These are phyloP conservation scores for Plagodis dolabraria DNA, from an alignment of 2,888 invertebrate species.

Conservation along the genomic window DNA sequence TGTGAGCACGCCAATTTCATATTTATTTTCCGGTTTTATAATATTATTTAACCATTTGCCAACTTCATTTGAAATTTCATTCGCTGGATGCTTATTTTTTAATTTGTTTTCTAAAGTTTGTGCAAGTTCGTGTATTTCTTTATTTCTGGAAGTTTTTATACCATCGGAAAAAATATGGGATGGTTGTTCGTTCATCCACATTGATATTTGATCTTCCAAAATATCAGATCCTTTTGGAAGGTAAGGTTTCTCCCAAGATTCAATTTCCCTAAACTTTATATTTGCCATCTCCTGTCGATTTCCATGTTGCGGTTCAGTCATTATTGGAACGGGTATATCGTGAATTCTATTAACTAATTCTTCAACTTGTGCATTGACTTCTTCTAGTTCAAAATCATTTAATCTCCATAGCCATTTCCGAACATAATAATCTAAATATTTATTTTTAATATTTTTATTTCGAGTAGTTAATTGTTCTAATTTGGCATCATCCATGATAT, in stretches of 20 bases:
- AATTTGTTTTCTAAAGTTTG: slow-evolving; percentile 44
- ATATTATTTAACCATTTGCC: slow-evolving; percentile 49
- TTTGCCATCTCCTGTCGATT: slow-evolving; percentile 51
- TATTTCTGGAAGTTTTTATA: slow-evolving; percentile 38
- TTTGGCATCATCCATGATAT: slow-evolving; percentile 53
- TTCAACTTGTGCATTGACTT: slow-evolving; percentile 45
- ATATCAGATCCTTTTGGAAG: slow-evolving; percentile 48
- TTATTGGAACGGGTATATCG: slow-evolving; percentile 42
- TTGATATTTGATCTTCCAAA: slow-evolving; percentile 60
- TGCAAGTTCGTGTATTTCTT: slow-evolving; percentile 52
- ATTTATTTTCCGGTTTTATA: slow-evolving; percentile 43
- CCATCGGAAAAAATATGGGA: slow-evolving; percentile 42
- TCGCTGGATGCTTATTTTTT: slow-evolving; percentile 40
- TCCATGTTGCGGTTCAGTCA: slow-evolving; percentile 51
- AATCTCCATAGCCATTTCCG: slow-evolving; percentile 55
- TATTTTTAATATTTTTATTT: slow-evolving; percentile 39
- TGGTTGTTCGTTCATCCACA: slow-evolving; percentile 61
- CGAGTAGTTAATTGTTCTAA: slow-evolving; percentile 46
- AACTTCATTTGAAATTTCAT: slow-evolving; percentile 46
- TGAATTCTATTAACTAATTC: slow-evolving; percentile 42
- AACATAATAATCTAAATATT: slow-evolving; percentile 46
- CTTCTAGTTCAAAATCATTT: slow-evolving; percentile 46
- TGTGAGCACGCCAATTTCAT: slow-evolving; percentile 43
- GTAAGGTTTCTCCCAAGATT: slow-evolving; percentile 36
- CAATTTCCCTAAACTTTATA: slow-evolving; percentile 37